These are phyloP conservation scores for Hypena proboscidalis DNA, from an alignment of 2,888 invertebrate species.

Conservation along the genomic window DNA sequence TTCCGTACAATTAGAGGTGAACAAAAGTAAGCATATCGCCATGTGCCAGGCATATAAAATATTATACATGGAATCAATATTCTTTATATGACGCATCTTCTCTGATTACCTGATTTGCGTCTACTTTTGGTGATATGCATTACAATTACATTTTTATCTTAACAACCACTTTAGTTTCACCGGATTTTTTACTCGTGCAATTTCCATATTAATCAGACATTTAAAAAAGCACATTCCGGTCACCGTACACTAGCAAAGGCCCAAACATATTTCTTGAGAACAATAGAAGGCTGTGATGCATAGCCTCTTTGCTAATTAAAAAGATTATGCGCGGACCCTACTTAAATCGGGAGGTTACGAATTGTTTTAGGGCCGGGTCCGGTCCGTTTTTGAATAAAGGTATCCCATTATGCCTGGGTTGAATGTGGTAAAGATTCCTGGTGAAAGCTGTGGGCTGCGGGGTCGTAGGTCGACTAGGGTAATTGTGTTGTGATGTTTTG, in stretches of 20 bases:
- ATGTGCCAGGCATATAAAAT: no score
- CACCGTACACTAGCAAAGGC: slow-evolving; percentile 9
- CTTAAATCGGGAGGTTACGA: slow-evolving; percentile 40
- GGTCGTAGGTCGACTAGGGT: slow-evolving; percentile 11
- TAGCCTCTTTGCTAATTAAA: slow-evolving; percentile 70
- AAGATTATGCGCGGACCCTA: slow-evolving; percentile 49
- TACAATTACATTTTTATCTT: no score
- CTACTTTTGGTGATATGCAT: no score
- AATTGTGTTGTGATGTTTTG: slow-evolving; percentile 4
- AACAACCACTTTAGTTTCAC: no score
- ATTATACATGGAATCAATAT: no score
- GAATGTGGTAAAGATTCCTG: slow-evolving; percentile 25
- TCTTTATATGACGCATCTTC: no score
- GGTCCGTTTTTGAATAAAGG: slow-evolving; percentile 31
- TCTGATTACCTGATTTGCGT: no score
- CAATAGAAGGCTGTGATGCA: slow-evolving; percentile 53
- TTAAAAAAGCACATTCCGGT: background rate
- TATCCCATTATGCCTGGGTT: slow-evolving; percentile 29
- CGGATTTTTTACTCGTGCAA: no score
- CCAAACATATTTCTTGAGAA: slow-evolving; percentile 41
- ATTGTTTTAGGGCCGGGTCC: slow-evolving; percentile 25
- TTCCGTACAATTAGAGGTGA: no score
- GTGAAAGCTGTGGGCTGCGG: slow-evolving; percentile 2
- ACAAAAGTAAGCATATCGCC: no score
- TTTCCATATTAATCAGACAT: no score